A percentile compares a stretch with the other conserved stretches of the same genome.
phyloP scores from a whole-genome alignment of 2,888 invertebrate species.

The Tachystola acroxantha region DNA sequence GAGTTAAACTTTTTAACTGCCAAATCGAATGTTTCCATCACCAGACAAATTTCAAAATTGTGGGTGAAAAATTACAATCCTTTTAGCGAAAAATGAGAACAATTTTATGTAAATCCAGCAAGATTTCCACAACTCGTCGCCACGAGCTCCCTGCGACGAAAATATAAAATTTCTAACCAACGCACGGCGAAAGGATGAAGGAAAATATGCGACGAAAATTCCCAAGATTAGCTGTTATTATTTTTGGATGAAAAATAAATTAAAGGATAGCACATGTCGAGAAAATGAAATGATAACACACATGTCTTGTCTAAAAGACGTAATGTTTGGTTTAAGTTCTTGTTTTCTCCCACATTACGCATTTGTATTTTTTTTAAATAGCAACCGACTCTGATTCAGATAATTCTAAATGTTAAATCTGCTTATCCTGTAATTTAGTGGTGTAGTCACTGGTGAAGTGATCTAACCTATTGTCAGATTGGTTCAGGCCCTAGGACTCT shows the following conservation, averaged over 20 bases:
- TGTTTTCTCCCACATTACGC: not conserved
- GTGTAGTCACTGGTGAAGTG: no score
- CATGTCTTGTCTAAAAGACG: conserved; percentile 8
- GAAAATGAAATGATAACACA: conserved; percentile 23
- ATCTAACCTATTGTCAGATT: no score
- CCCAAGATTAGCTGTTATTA: conserved; percentile 33
- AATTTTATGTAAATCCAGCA: conserved; percentile 33
- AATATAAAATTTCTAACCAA: conserved; percentile 22
- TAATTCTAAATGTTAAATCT: no score
- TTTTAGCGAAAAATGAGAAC: conserved; percentile 23
- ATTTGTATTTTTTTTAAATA: no score
- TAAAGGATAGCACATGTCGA: conserved; percentile 18
- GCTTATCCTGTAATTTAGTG: no score
- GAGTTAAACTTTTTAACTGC: no score
- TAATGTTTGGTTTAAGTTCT: not conserved
- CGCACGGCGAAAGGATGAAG: conserved; percentile 11
- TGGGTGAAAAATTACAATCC: not conserved
- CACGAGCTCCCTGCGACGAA: conserved; percentile 21
- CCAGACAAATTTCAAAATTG: no score
- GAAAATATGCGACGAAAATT: conserved; percentile 21
- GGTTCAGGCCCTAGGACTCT: no score
- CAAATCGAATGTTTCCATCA: no score
- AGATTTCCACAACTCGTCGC: conserved; percentile 32
- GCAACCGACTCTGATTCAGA: no score
- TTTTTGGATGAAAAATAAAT: conserved; percentile 30